Percentiles rank a stretch among this genome's conserved stretches.
These are phyloP conservation scores for Tholera decimalis DNA, from an alignment of 2,888 invertebrate genomes.

Conservation along the genomic window DNA sequence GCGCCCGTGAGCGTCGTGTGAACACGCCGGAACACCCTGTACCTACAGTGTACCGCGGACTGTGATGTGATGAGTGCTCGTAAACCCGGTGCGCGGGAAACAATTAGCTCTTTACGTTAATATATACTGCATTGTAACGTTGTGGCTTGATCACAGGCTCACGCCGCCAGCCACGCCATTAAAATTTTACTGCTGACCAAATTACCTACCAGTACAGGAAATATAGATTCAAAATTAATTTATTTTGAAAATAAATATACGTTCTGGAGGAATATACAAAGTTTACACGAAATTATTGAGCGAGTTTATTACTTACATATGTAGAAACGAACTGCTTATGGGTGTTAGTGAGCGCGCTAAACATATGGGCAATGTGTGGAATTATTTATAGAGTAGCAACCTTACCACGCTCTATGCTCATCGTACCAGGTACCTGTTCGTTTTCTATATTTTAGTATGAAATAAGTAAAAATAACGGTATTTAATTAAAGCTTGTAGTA, in stretches of 20 bases:
- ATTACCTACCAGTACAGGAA: conserved; percentile 2
- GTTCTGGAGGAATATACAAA: not conserved
- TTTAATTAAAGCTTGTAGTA: not conserved
- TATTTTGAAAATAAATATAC: not conserved
- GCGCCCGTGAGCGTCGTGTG: conserved; percentile 12
- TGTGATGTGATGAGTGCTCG: not conserved
- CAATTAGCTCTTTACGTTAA: conserved; percentile 14
- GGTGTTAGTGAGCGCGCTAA: not conserved
- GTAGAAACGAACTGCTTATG: not conserved
- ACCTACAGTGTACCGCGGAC: not conserved
- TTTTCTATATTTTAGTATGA: too few relatives aligned
- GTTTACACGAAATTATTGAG: not conserved
- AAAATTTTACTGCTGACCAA: conserved; percentile 7
- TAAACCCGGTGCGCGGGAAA: conserved; percentile 23
- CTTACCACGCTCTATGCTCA: too few relatives aligned
- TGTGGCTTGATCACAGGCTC: not conserved
- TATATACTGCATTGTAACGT: not conserved
- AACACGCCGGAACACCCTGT: conserved; percentile 7
- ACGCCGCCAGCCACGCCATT: not conserved
- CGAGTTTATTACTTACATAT: conserved; percentile 1
- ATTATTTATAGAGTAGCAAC: not conserved
- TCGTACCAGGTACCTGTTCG: too few relatives aligned
- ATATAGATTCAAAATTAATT: conserved; percentile 4
- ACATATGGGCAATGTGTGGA: not conserved
- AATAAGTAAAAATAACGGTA: not conserved